Evolutionary conservation across 2,113 vertebrate genomes (phyloP).

Genomic region (Pangasianodon hypophthalmus): DNA sequence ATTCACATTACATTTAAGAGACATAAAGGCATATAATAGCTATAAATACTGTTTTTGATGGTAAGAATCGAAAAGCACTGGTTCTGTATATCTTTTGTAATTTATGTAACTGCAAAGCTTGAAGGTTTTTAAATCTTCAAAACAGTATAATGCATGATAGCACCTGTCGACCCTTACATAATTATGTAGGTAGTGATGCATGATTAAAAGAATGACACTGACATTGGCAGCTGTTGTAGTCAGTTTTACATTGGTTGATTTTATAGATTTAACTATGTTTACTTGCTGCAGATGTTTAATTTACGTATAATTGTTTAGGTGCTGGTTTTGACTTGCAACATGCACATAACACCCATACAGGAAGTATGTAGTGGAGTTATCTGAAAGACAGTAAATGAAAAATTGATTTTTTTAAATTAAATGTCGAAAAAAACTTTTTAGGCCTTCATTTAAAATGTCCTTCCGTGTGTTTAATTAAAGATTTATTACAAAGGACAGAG

Average conservation of each 20-base stretch:
- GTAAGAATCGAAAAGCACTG: background rate
- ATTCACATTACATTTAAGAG: background rate
- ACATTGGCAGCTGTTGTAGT: too few species aligned
- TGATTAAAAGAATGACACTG: background rate
- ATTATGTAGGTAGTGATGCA: background rate
- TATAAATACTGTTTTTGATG: background rate
- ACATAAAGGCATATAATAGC: background rate
- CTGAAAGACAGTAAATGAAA: conserved; percentile 3
- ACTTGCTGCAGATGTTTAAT: too few species aligned
- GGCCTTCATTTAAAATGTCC: background rate
- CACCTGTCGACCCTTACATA: background rate
- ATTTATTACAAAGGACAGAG: background rate
- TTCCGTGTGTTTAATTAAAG: background rate
- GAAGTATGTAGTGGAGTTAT: background rate
- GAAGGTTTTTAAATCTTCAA: background rate
- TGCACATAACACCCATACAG: background rate
- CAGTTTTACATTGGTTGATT: too few species aligned
- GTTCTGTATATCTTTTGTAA: background rate
- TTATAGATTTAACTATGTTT: too few species aligned
- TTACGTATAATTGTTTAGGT: too few species aligned
- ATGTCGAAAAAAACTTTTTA: background rate
- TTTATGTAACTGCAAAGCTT: background rate
- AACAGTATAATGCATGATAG: background rate
- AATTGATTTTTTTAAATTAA: background rate
- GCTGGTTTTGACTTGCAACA: background rate